A percentile compares a stretch with the other conserved stretches of the same genome.
Conservation (phyloP, 2,113 vertebrate genomes). For the Pollimyrus isidori region DNA sequence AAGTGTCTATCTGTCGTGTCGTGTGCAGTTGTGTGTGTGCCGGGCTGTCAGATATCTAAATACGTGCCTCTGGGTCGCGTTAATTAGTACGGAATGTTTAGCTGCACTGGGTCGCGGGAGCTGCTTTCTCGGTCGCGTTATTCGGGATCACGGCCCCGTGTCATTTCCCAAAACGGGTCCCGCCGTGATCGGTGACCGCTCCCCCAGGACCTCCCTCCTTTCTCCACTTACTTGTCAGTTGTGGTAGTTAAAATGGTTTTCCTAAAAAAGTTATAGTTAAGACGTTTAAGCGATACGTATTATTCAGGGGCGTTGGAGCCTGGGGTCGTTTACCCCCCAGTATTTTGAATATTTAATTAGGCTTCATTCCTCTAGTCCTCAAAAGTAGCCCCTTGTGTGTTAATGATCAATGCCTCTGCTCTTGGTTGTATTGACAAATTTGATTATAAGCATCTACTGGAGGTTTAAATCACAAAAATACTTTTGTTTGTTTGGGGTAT, state of each 20-base stretch:
- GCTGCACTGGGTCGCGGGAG: background rate
- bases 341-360: background rate
- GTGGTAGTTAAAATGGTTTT: background rate
- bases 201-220: no score
- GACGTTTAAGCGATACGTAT: background rate
- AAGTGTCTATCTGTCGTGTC: background rate
- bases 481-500: background rate
- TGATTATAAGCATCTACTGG: background rate
- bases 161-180: background rate
- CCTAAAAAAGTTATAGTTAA: background rate
- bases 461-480: background rate
- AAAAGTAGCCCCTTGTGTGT: background rate
- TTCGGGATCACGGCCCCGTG: background rate
- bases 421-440: background rate
- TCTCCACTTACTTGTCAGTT: background rate
- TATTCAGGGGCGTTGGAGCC: background rate
- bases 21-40: background rate
- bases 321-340: background rate
- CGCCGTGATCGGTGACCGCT: no score
- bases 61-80: background rate
- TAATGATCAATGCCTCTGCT: background rate
- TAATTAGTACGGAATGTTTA: background rate
- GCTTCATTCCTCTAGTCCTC: background rate
- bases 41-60: background rate
- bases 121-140: background rate